Evolutionary conservation across 2,113 vertebrate species (phyloP).

Genomic region (Tachysurus vachellii): DNA sequence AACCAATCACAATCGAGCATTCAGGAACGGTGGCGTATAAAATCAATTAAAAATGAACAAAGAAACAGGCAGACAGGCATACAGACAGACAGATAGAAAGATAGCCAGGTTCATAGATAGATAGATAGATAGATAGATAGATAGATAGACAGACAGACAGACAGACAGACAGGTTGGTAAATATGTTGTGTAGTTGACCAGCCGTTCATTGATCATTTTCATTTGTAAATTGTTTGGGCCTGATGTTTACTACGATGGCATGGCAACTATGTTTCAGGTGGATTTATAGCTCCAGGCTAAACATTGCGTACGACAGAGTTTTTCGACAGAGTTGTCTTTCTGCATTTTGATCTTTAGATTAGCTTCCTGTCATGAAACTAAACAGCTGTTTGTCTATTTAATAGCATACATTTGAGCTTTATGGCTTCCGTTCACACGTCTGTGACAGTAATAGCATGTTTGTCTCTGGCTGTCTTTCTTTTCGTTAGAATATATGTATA

Average conservation of each 20-base stretch:
- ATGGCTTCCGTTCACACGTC: not conserved
- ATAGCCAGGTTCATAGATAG: too few relatives aligned
- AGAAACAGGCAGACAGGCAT: too few relatives aligned
- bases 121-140: too few relatives aligned
- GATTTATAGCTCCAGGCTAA: not conserved
- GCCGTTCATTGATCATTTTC: too few relatives aligned
- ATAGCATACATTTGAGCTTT: not conserved
- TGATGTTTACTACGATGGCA: not conserved
- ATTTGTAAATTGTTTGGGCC: too few relatives aligned
- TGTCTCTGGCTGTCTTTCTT: not conserved
- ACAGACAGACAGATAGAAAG: too few relatives aligned
- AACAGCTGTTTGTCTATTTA: conserved; percentile 3
- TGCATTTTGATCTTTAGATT: not conserved
- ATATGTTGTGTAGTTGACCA: too few relatives aligned
- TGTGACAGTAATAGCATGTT: not conserved
- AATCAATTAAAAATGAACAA: too few relatives aligned
- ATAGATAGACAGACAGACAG: too few relatives aligned
- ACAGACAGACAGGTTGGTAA: too few relatives aligned
- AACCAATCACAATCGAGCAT: too few relatives aligned
- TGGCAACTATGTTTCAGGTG: not conserved
- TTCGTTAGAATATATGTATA: not conserved
- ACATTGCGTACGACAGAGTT: not conserved
- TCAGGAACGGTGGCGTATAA: too few relatives aligned
- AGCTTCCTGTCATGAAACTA: not conserved
- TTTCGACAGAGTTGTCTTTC: not conserved